phyloP scores from a whole-genome alignment of 92 coral and sea anemone genomes.

The Actinernus sp. region DNA sequence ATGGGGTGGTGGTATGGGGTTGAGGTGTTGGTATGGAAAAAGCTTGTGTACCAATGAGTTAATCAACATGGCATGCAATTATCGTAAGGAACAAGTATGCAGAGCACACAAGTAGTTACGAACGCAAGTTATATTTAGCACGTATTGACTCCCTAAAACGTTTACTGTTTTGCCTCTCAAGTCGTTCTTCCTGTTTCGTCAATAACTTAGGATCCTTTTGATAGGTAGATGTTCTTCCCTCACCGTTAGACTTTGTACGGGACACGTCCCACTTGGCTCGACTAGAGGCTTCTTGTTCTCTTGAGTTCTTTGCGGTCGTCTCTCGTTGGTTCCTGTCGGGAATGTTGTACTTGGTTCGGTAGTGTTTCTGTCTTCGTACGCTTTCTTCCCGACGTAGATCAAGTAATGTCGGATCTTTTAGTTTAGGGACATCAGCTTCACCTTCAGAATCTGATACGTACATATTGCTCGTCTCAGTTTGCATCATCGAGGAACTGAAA shows the following conservation, averaged over 20 bases:
- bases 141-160: constrained; percentile 85
- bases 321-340: constrained; percentile 48
- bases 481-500: constrained; percentile 3
- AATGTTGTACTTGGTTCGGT: constrained; percentile 74
- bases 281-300: constrained; percentile 38
- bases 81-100: too few species aligned
- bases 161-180: constrained; percentile 74
- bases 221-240: constrained; percentile 15
- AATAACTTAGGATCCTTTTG: constrained; percentile 68
- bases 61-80: too few species aligned
- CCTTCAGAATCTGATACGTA: constrained; percentile 4
- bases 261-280: constrained; percentile 61
- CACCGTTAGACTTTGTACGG: constrained; percentile 25
- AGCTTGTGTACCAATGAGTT: too few species aligned
- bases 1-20: too few species aligned
- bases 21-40: too few species aligned
- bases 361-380: constrained; percentile 70
- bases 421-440: constrained; percentile 42
- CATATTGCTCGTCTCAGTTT: not conserved
- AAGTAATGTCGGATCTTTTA: constrained; percentile 29
- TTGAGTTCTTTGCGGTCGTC: constrained; percentile 13
- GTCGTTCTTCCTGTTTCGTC: constrained; percentile 68
- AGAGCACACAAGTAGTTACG: not conserved
- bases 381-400: constrained; percentile 85
- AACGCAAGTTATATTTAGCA: constrained; percentile 74